A percentile compares a stretch with the other conserved stretches of the same genome.
Conservation (phyloP, 2,888 invertebrate genomes). For the Spialia ferax region DNA sequence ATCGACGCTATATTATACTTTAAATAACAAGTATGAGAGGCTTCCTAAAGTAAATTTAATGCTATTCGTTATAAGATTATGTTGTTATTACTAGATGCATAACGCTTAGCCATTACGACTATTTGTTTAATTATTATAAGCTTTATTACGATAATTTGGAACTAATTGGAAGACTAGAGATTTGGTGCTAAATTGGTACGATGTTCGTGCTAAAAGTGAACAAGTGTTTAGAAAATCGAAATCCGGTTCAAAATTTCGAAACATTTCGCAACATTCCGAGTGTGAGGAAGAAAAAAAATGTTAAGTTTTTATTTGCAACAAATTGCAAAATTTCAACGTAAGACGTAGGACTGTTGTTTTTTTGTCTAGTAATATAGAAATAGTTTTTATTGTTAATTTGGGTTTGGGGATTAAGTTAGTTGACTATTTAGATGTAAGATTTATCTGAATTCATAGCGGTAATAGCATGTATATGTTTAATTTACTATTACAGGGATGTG, state of each 20-base stretch:
- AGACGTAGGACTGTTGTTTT: slow-evolving; percentile 83
- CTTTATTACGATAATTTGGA: slow-evolving; percentile 78
- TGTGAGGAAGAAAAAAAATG: slow-evolving; percentile 63
- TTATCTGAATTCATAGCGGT: slow-evolving; percentile 84
- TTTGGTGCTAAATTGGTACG: slow-evolving; percentile 85
- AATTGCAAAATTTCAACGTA: slow-evolving; percentile 76
- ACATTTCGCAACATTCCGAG: slow-evolving; percentile 81
- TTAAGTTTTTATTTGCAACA: slow-evolving; percentile 84
- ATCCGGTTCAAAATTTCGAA: slow-evolving; percentile 63
- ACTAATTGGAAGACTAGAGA: slow-evolving; percentile 84
- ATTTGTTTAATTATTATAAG: slow-evolving; percentile 80
- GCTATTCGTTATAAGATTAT: slow-evolving; percentile 82
- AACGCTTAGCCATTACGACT: slow-evolving; percentile 82
- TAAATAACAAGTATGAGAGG: slow-evolving; percentile 76
- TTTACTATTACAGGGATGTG: slow-evolving; percentile 85
- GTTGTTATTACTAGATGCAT: slow-evolving; percentile 85
- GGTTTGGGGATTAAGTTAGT: slow-evolving; percentile 85
- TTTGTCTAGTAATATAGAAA: slow-evolving; percentile 79
- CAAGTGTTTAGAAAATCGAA: slow-evolving; percentile 56
- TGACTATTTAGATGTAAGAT: slow-evolving; percentile 79
- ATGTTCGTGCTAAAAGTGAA: slow-evolving; percentile 64
- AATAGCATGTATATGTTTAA: slow-evolving; percentile 78
- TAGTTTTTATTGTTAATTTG: slow-evolving; percentile 85
- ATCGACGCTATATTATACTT: slow-evolving; percentile 63
- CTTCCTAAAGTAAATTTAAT: slow-evolving; percentile 77